phyloP scores from a whole-genome alignment of 2,113 vertebrate genomes.

The Neolamprologus variostigma region DNA sequence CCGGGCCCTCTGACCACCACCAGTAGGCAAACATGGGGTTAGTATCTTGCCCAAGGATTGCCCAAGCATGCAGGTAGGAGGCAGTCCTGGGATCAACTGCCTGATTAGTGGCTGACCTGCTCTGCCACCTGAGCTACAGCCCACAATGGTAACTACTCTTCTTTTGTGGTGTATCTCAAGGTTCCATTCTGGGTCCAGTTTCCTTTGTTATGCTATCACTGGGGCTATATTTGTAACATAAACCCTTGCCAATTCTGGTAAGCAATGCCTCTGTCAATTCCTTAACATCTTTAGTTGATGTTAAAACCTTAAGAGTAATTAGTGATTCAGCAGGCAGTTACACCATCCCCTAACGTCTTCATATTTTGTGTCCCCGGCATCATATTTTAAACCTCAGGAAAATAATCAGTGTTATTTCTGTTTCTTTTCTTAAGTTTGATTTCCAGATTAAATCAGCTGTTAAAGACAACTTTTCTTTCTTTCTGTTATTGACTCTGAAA shows the following conservation, averaged over 20 bases:
- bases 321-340: background rate
- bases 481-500: background rate
- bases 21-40: too few relatives aligned
- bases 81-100: fast-evolving
- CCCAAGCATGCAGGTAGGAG: too few relatives aligned
- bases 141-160: background rate
- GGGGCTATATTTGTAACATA: background rate
- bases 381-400: background rate
- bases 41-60: too few relatives aligned
- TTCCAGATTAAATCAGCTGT: background rate
- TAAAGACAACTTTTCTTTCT: background rate
- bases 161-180: background rate
- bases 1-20: too few relatives aligned
- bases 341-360: background rate
- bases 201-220: background rate
- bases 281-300: background rate
- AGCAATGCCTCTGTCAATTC: background rate
- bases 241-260: background rate
- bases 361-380: background rate
- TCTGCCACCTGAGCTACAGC: too few relatives aligned
- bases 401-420: background rate
- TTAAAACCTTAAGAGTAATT: background rate
- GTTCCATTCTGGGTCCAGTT: background rate
- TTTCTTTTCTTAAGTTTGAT: background rate
- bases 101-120: too few relatives aligned